Evolutionary conservation across 2,888 invertebrate species (phyloP), one percentile per base, ranked within the genome.

Genomic region (Macaria liturata): DNA sequence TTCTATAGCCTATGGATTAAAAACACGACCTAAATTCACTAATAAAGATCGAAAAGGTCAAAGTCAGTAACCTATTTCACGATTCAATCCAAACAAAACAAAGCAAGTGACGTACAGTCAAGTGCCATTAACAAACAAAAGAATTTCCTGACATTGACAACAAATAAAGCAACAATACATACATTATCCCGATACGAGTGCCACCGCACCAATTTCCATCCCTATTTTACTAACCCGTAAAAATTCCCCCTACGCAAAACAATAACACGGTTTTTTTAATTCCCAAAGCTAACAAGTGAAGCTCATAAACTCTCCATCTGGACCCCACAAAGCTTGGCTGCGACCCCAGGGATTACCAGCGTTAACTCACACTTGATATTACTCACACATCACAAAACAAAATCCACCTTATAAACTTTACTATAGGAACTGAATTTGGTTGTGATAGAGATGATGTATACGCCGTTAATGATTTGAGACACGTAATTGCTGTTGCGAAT

Each of bases 251-350:
- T 72, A 67, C 71, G 79, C 81, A 80, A 85, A 86, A 87, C 86
- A 87, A 87, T 86, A 88, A 88, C 85, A 82, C 79, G 79, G 78
- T 89, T 88, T 90, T 88, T 88, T 83, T 84, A 88, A 87, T 87
- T 81, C 87, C 83, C 83, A 65, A 59, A 73, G 74, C 77, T 80
- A 85, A 88, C 88, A 88, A 90, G 87, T 88, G 89, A 81, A 81
- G 84, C 76, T 81, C 88, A 86, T 89, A 90, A 90, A 89, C 81
- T 82, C 88, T 78, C 84, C 81, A 84, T 83, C 83, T 80, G 86
- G 78, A 83, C 85, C 85, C 83, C 81, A 78, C 86, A 84, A 84
- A 81, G 84, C 86, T 86, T 83, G 85, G 83, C 79, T 84, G 79
- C 74, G 68, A 75, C 89, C 83, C 84, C 61, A 62, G 86, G 73